Base-by-base conservation (phyloP, 2,797 vertebrate species). In the Thunnus albacares region DNA sequence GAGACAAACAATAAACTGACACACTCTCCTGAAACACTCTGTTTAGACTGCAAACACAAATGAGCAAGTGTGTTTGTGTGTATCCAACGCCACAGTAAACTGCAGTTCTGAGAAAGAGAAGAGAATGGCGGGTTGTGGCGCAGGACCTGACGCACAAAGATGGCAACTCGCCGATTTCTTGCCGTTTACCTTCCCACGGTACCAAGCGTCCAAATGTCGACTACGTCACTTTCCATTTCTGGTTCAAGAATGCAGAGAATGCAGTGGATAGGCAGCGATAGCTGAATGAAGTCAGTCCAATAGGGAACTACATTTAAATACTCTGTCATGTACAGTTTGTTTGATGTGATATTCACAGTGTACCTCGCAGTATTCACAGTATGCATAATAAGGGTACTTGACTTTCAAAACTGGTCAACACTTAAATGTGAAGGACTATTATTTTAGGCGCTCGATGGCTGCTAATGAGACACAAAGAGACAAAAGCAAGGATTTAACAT, bases 1-100 rank as follows among this genome's bases (percentile, higher is more conserved):
- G 71, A 76, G 85, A 71, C 84, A 92, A 91, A 91, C 92, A 90
- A 87, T 89, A 88, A 82, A 89, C 86, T 78, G 81, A 92, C 91
- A 84, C 87, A 86, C 88, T 88, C 87, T 85, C 80, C 83, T 5
- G 35, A 86, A 81, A 88, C 81, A 71, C 83, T 86, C 45, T 93
- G 84, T 93, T 93, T 93, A 87, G 84, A 93, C 86, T 92, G 91
- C 83, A 91, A 93, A 93, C 87, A 91, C 77, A 85, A 86, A 86
- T 49, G 75, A 86, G 35, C 51, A 59, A 76, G 45, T 73, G 49
- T 60, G 45, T 74, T 59, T 68, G 58, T 58, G 49, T 45, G 63
- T 56, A 26, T 63, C 33, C 58, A 51, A 35, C 71, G 38, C 59
- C 33, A 15, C 73, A 55, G 60, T 53, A 74, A 85, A 86, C 74